Conservation (phyloP, 2,113 vertebrate species). For the Rhynchopsitta pachyrhyncha region DNA sequence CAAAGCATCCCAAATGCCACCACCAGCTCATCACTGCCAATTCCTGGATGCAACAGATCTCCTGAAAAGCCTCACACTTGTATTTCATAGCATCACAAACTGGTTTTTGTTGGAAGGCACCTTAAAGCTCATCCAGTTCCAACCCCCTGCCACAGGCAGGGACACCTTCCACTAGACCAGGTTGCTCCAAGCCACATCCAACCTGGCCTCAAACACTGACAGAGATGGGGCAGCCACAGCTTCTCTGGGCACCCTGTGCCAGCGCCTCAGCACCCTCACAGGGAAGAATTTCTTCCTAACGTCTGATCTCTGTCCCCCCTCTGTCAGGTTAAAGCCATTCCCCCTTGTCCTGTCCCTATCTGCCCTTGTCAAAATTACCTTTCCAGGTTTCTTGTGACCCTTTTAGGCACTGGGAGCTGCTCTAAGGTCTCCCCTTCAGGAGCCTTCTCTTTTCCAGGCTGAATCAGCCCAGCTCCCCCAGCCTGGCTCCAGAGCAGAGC, state of each 20-base stretch:
- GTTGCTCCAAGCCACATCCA: background rate
- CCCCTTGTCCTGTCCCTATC: too few species aligned
- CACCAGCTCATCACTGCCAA: background rate
- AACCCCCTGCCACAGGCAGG: background rate
- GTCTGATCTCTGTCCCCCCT: too few species aligned
- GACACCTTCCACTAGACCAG: background rate
- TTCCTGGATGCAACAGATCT: background rate
- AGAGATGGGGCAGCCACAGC: background rate
- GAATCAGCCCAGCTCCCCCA: background rate
- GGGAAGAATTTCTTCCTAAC: too few species aligned
- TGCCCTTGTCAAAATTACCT: too few species aligned
- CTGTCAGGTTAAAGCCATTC: too few species aligned
- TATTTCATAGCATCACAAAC: background rate
- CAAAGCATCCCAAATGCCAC: background rate
- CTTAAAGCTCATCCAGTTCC: background rate
- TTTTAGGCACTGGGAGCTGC: too few species aligned
- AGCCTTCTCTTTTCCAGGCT: background rate
- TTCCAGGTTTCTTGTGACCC: too few species aligned
- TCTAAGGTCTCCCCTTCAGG: too few species aligned
- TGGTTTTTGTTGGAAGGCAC: background rate
- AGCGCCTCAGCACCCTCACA: background rate
- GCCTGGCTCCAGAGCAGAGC: background rate
- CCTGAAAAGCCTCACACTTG: background rate
- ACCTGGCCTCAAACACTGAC: background rate
- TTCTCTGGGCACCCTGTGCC: background rate